Percentiles rank a stretch among this genome's conserved stretches.
phyloP scores from a whole-genome alignment of 1,140 invertebrate species.

The Drosophila lacertosa region DNA sequence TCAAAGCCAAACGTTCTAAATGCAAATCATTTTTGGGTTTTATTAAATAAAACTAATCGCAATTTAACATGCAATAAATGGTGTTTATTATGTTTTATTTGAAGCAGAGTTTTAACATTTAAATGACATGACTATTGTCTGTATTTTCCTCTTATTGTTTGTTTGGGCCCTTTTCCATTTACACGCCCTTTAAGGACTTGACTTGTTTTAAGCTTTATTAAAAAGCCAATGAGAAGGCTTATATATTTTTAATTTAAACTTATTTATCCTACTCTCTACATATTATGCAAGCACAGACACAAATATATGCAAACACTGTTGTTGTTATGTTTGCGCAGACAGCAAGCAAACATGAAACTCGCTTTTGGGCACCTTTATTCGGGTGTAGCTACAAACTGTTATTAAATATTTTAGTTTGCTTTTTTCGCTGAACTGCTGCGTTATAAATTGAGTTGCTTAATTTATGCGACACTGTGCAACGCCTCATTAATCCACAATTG shows the following conservation, averaged over 20 bases:
- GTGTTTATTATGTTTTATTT: too few relatives aligned
- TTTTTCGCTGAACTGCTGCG: conserved; percentile 11
- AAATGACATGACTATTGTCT: too few relatives aligned
- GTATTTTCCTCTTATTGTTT: not conserved
- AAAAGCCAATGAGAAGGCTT: conserved; percentile 38
- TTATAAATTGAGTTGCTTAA: conserved; percentile 28
- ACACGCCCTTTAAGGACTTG: too few relatives aligned
- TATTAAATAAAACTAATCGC: too few relatives aligned
- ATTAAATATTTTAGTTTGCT: conserved; percentile 43
- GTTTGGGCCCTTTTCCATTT: not conserved
- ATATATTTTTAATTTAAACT: conserved; percentile 27
- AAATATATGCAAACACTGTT: conserved; percentile 16
- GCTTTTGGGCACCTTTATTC: not conserved
- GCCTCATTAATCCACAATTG: conserved; percentile 63
- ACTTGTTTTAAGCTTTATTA: conserved; percentile 29
- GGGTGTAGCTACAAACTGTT: conserved; percentile 11
- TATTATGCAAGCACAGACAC: conserved; percentile 2
- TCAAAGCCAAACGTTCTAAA: too few relatives aligned
- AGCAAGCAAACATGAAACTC: conserved; percentile 43
- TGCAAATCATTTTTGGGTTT: too few relatives aligned
- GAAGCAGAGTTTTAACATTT: too few relatives aligned
- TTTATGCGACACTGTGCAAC: conserved; percentile 51
- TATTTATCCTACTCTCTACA: conserved; percentile 17
- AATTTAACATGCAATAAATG: too few relatives aligned
- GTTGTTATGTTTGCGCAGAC: conserved; percentile 66